A percentile compares a stretch with the other conserved stretches of the same genome.
phyloP scores from a whole-genome alignment of 2,797 vertebrate species.

The Poeciliopsis paucimaculata region DNA sequence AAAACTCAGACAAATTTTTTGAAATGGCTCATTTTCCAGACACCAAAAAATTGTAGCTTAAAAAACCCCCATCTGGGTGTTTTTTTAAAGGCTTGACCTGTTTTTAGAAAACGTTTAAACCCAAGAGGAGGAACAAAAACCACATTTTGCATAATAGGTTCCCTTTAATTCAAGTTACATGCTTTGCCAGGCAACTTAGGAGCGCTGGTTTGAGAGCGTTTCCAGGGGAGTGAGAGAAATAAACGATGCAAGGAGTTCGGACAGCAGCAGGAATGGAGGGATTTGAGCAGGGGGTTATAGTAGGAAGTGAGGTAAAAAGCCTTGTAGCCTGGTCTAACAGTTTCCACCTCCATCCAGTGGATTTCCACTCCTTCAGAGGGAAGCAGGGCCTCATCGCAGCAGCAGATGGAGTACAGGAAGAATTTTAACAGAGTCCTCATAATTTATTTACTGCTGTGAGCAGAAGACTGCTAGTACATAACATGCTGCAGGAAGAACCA shows the following conservation, averaged over 20 bases:
- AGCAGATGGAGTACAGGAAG: constrained; percentile 61
- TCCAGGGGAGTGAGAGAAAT: constrained; percentile 20
- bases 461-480: constrained; percentile 57
- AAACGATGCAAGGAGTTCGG: constrained; percentile 14
- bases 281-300: constrained; percentile 24
- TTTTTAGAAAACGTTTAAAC: too few species aligned
- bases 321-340: background rate
- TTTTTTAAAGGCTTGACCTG: too few species aligned
- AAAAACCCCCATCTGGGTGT: too few species aligned
- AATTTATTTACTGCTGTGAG: constrained; percentile 80
- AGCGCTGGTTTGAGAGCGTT: background rate
- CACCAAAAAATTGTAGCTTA: too few species aligned
- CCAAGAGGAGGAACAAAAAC: too few species aligned
- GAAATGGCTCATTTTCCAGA: too few species aligned
- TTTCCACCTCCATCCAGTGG: constrained; percentile 25
- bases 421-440: constrained; percentile 83
- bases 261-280: constrained; percentile 10
- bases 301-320: constrained; percentile 33
- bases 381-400: constrained; percentile 32
- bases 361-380: constrained; percentile 36
- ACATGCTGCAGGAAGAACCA: constrained; percentile 42
- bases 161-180: background rate
- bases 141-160: too few species aligned
- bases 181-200: background rate
- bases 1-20: too few species aligned